Evolutionary conservation across 2,888 invertebrate species (phyloP), one percentile per base, ranked within the genome.

Genomic region (Drosophila colorata): DNA sequence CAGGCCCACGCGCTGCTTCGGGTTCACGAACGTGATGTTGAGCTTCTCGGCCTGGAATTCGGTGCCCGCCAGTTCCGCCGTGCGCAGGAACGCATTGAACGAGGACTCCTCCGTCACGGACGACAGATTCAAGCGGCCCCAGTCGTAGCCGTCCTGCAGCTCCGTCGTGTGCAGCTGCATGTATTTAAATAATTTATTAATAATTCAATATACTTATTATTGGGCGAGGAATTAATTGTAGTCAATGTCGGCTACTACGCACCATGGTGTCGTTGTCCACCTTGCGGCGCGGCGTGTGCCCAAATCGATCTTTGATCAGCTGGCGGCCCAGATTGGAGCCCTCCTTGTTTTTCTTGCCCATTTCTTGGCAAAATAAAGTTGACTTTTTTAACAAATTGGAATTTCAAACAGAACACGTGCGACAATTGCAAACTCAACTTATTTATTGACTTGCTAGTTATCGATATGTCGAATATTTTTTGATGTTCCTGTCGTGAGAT

Each of bases 21-120:
- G 93, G 88, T 95, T 94, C 0, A 97, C 94, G 90, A 96, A 95
- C 69, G 94, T 95, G 6, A 98, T 94, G 90, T 98, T 98, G 2
- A 97, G 91, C 90, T 98, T 98, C 91, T 98, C 98, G 3, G 97
- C 96, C 89, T 96, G 95, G 91, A 99, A 99, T 91, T 99, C 98
- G 0, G 97, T 96, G 38, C 97, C 97, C 0, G 99, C 98, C 63
- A 99, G 93, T 92, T 98, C 96, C 0, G 99, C 99, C 0, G 97
- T 99, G 0, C 97, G 96, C 4, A 99, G 93, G 91, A 99, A 99
- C 89, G 99, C 99, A 93, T 99, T 97, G 68, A 99, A 95, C 0
- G 98, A 97, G n/a, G 96, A 97, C 91, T 98, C 98, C 81, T 99
- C 98, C 0, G 98, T 99, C 0, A 98, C 96, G 0, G 98, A 98